A percentile compares a stretch with the other conserved stretches of the same genome.
Evolutionary conservation across 2,113 vertebrate species (phyloP).

Genomic region (Choloepus hoffmanni): DNA sequence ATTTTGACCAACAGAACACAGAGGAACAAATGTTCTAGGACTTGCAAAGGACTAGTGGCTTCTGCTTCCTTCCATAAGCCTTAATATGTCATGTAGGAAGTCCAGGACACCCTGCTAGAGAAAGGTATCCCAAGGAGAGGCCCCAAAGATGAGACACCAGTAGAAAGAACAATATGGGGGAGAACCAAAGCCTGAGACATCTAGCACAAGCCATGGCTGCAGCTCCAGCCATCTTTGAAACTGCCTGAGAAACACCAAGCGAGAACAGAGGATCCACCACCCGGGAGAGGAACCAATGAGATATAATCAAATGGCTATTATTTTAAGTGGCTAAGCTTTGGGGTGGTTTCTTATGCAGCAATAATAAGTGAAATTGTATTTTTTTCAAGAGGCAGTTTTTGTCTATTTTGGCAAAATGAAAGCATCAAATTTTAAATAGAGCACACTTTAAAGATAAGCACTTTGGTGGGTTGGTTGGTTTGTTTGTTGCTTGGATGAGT

Average conservation of each 20-base stretch:
- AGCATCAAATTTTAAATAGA: constrained; percentile 28
- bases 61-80: background rate
- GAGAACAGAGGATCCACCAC: background rate
- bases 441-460: background rate
- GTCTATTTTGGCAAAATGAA: constrained; percentile 29
- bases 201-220: background rate
- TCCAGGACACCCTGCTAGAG: background rate
- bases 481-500: background rate
- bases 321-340: background rate
- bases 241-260: background rate
- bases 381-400: background rate
- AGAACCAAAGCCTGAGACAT: background rate
- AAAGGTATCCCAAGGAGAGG: background rate
- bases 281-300: background rate
- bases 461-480: background rate
- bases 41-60: background rate
- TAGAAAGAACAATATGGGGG: background rate
- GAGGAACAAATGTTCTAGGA: background rate
- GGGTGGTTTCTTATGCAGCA: background rate
- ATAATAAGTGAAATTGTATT: background rate
- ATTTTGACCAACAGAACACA: background rate
- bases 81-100: background rate
- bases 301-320: background rate
- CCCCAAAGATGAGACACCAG: background rate
- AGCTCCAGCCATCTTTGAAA: background rate